Evolutionary conservation across 35 echinoderm and acorn worm species (phyloP).

Genomic region (Anneissia japonica): DNA sequence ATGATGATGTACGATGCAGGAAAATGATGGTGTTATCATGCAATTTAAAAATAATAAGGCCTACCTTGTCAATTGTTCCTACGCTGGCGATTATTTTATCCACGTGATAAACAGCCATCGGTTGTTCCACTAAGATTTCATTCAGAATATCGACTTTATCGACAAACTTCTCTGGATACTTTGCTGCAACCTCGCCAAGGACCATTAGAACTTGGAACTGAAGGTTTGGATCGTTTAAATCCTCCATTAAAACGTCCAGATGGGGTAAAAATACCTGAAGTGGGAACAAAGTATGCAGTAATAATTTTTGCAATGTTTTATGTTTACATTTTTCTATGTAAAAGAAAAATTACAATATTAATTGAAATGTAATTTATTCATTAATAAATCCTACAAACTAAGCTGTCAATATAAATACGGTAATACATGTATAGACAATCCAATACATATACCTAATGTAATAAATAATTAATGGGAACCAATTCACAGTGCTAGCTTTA

Average conservation of each 20-base stretch:
- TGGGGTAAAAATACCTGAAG: conserved; percentile 45
- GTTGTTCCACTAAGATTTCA: conserved; percentile 24
- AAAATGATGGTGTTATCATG: background rate
- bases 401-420: no score
- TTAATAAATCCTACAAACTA: no score
- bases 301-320: background rate
- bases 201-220: conserved; percentile 32
- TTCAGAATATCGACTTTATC: conserved; percentile 48
- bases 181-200: conserved; percentile 37
- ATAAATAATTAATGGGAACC: no score
- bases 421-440: no score
- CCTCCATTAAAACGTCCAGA: conserved; percentile 47
- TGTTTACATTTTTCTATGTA: background rate
- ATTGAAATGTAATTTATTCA: no score
- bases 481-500: no score
- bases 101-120: conserved; percentile 32
- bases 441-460: no score
- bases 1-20: background rate
- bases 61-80: conserved; percentile 66
- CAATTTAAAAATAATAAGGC: background rate
- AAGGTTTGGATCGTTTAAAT: conserved; percentile 18
- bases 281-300: background rate
- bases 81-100: conserved; percentile 70
- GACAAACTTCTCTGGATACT: conserved; percentile 45
- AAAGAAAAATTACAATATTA: no score